These are phyloP conservation scores for Lasioglossum malachurum DNA, from an alignment of 2,888 invertebrate species.

Conservation along the genomic window DNA sequence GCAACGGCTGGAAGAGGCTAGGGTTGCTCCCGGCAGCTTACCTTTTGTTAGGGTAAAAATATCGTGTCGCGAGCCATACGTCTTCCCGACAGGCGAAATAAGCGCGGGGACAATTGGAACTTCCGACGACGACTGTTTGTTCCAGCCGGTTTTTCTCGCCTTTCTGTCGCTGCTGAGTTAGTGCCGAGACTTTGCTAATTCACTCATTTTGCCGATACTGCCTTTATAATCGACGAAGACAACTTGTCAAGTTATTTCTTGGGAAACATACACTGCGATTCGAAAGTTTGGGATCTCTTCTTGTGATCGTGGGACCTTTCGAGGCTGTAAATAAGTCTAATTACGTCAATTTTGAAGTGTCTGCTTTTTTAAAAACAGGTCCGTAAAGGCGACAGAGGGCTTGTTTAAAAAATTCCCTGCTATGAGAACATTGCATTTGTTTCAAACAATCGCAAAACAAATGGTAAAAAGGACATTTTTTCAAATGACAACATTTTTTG, in stretches of 20 bases:
- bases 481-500: too few species aligned
- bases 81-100: conserved; percentile 83
- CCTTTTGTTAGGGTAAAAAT: conserved; percentile 68
- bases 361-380: too few species aligned
- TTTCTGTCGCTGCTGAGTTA: conserved; percentile 1
- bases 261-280: background rate
- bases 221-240: background rate
- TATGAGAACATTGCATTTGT: too few species aligned
- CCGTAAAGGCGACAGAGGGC: too few species aligned
- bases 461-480: too few species aligned
- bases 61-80: conserved; percentile 76
- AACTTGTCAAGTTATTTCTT: background rate
- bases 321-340: too few species aligned
- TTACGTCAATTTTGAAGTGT: too few species aligned
- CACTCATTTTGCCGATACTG: background rate
- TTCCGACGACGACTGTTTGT: conserved; percentile 52
- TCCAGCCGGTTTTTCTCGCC: conserved; percentile 5
- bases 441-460: too few species aligned
- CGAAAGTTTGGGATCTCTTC: background rate
- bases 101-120: conserved; percentile 81
- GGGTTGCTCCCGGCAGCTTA: conserved; percentile 23
- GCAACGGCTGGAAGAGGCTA: conserved; percentile 14
- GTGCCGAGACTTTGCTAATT: conserved; percentile 3
- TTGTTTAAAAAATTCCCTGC: too few species aligned
- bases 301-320: background rate